Percentiles rank a stretch among this genome's conserved stretches.
Evolutionary conservation across 2,113 vertebrate species (phyloP).

Genomic region (Hydropotes inermis): DNA sequence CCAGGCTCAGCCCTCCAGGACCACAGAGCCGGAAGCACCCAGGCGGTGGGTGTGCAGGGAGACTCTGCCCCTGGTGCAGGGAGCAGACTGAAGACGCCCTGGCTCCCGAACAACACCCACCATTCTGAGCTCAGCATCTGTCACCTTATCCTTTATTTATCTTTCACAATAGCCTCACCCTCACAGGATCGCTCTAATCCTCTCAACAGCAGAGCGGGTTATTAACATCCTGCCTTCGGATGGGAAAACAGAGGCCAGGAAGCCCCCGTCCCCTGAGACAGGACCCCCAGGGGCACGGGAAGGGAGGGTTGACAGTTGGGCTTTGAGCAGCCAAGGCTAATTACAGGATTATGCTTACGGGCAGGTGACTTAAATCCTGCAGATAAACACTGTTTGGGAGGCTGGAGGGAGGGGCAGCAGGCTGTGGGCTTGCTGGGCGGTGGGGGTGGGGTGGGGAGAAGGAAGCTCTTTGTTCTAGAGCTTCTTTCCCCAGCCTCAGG

Average conservation of each 20-base stretch:
- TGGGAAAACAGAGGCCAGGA: background rate
- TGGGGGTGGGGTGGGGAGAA: rapidly evolving
- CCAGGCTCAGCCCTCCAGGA: background rate
- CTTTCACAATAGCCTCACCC: background rate
- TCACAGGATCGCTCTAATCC: background rate
- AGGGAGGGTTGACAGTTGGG: background rate
- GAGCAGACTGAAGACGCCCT: background rate
- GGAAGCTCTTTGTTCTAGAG: background rate
- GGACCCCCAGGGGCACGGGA: background rate
- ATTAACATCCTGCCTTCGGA: background rate
- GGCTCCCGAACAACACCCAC: background rate
- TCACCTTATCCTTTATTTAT: background rate
- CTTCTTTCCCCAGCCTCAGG: background rate
- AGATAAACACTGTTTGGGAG: background rate
- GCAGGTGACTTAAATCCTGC: background rate
- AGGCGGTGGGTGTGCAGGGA: background rate
- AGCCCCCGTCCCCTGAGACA: background rate
- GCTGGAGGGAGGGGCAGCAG: background rate
- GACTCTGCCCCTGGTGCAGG: rapidly evolving
- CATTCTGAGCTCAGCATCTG: background rate
- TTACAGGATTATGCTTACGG: background rate
- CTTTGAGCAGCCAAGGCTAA: background rate
- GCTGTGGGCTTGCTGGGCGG: background rate
- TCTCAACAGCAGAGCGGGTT: background rate
- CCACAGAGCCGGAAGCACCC: background rate